Evolutionary conservation across 2,888 invertebrate species (phyloP), one percentile per base, ranked within the genome.

Genomic region (Melanotus villosus): DNA sequence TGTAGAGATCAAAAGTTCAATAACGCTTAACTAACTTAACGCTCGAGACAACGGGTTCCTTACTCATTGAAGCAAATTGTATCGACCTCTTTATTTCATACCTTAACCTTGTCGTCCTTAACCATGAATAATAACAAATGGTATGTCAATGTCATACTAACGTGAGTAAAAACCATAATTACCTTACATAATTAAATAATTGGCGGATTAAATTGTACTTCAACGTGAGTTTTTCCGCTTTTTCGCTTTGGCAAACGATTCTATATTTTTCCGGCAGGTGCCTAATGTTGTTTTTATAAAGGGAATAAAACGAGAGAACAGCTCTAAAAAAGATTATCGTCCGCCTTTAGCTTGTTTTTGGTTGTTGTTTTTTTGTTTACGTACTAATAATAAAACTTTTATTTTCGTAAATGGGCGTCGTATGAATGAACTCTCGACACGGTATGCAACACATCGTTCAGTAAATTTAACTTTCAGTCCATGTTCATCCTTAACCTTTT

Each of bases 361-460:
- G n/a, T 10, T 14, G 10, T 23, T n/a, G 10, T 23, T 21, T 18
- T 12, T 21, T 2, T 43, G 14, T 43, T 43, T 18, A 3, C 18
- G 14, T 18, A 5, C 43, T 43, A 16, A 14, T 18, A 16, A 16
- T 41, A 6, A 10, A 18, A 21, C 4, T 21, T 41, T 16, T 9
- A 43, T 45, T 45, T 45, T 19, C 7, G n/a, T 2, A 23, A n/a
- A 23, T 1, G 10, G 12, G n/a, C 14, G 1, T 23, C 1, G 12
- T 2, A 47, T 4, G 4, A 2, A 5, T 10, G 19, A 21, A 47
- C 10, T n/a, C 38, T n/a, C n/a, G 12, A n/a, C 18, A 10, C 43
- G 3, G 19, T 43, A 43, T 43, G 43, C 43, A 43, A 43, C 43
- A 43, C 43, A 43, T 19, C 7, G 3, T 43, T 18, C 43, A 19